These are phyloP conservation scores for Stenolophus ochropezus DNA, from an alignment of 2,888 invertebrate genomes.

Conservation along the genomic window DNA sequence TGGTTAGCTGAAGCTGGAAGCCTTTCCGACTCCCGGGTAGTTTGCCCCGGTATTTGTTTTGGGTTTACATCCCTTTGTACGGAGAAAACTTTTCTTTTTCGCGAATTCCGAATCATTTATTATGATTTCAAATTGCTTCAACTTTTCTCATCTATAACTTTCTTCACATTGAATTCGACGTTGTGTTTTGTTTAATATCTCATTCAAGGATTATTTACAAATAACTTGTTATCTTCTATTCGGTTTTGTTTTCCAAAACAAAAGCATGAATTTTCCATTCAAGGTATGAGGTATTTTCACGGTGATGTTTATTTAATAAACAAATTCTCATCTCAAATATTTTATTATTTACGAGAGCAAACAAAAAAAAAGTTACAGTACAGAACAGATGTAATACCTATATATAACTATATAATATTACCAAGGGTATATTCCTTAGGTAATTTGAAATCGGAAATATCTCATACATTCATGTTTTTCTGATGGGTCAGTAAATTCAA, in stretches of 20 bases:
- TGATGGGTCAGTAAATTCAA: too few relatives aligned
- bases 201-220: neutral
- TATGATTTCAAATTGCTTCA: neutral
- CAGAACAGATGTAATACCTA: too few relatives aligned
- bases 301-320: too few relatives aligned
- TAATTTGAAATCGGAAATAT: too few relatives aligned
- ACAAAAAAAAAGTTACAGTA: too few relatives aligned
- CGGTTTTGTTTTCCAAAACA: neutral
- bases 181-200: neutral
- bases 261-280: too few relatives aligned
- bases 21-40: neutral
- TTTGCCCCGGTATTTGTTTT: constrained; percentile 7
- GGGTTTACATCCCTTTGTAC: constrained; percentile 26
- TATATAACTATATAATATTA: too few relatives aligned
- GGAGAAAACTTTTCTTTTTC: neutral
- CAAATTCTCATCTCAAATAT: too few relatives aligned
- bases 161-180: neutral
- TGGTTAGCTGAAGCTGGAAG: neutral
- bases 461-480: too few relatives aligned
- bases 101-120: constrained; percentile 4
- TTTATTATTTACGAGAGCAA: too few relatives aligned
- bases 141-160: neutral
- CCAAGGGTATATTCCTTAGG: too few relatives aligned
- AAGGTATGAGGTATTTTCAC: too few relatives aligned
- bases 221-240: neutral